phyloP scores from a whole-genome alignment of 2,113 vertebrate species.

The Gasterosteus aculeatus region DNA sequence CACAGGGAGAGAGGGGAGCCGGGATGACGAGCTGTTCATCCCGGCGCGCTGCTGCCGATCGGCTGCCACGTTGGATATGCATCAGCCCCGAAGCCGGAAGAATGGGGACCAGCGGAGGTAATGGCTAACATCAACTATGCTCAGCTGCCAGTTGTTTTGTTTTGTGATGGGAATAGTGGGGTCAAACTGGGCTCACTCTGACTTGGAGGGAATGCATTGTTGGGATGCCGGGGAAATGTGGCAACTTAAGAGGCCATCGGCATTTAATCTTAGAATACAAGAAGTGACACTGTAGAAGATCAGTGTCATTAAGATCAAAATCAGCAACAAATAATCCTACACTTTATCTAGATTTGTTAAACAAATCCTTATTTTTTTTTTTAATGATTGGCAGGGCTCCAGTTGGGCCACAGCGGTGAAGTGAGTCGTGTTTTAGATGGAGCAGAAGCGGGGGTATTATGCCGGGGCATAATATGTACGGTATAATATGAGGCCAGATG shows the following conservation, averaged over 20 bases:
- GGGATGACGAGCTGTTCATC: slow-evolving; percentile 70
- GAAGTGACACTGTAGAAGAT: background rate
- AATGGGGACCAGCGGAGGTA: slow-evolving; percentile 61
- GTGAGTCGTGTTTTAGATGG: slow-evolving; percentile 13
- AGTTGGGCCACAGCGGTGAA: slow-evolving; percentile 34
- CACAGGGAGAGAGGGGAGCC: slow-evolving; percentile 46
- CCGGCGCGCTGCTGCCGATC: slow-evolving; percentile 53
- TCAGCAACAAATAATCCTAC: background rate
- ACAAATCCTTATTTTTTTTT: background rate
- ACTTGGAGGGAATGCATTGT: background rate
- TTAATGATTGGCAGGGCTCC: slow-evolving; percentile 5
- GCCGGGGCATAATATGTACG: slow-evolving; percentile 25
- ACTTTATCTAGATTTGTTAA: background rate
- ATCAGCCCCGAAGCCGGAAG: slow-evolving; percentile 60
- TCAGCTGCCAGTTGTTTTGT: background rate
- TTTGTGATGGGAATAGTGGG: background rate
- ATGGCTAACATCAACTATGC: slow-evolving; percentile 12
- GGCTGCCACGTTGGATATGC: slow-evolving; percentile 76
- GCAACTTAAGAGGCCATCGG: background rate
- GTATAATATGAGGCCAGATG: slow-evolving; percentile 57
- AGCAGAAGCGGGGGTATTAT: slow-evolving; percentile 42
- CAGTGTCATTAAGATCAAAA: background rate
- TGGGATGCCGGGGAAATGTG: background rate
- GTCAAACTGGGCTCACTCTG: background rate
- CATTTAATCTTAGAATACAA: background rate